Evolutionary conservation across 2,113 vertebrate genomes (phyloP).

Genomic region (Actenoides hombroni): DNA sequence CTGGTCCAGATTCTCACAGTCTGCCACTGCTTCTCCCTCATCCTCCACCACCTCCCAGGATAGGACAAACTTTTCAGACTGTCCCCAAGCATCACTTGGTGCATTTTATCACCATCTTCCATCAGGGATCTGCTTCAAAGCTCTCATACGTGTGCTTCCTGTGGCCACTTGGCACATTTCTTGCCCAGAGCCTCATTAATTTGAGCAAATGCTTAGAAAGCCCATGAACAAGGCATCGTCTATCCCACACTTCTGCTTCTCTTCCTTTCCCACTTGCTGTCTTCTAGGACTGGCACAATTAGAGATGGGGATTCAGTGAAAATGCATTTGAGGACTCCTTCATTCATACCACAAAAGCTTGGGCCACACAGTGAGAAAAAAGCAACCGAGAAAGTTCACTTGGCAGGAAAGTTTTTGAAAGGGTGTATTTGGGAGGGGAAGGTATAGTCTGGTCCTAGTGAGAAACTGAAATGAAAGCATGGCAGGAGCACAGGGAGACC

Average conservation of each 20-base stretch:
- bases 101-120: neutral
- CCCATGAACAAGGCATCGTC: neutral
- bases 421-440: neutral
- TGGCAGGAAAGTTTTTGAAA: neutral
- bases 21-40: neutral
- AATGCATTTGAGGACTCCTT: neutral
- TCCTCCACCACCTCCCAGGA: neutral
- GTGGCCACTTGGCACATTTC: neutral
- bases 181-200: conserved; percentile 12
- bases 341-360: neutral
- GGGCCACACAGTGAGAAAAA: neutral
- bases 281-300: neutral
- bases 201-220: neutral
- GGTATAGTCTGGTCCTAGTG: neutral
- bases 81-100: neutral
- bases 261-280: neutral
- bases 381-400: neutral
- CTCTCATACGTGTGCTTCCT: neutral
- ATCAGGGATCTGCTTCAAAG: neutral
- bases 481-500: neutral
- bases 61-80: neutral
- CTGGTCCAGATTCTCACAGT: conserved; percentile 38
- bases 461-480: neutral
- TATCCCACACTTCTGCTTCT: neutral
- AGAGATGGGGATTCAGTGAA: neutral